Base-by-base conservation (phyloP, 1,140 invertebrate genomes). In the Planococcus citri region DNA sequence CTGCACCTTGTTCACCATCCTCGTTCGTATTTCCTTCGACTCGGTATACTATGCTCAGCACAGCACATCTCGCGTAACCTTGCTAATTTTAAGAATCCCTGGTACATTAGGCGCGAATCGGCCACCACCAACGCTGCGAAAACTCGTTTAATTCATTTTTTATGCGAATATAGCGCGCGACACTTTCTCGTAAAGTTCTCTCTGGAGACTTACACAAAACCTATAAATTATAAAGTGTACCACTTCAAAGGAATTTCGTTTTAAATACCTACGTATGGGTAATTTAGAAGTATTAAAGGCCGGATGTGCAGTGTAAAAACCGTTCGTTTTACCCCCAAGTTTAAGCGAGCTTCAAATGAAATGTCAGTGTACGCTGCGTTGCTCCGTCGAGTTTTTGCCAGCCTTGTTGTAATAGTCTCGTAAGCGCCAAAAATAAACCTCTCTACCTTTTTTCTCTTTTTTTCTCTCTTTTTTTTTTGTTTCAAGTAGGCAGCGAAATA, bases 111-210 rank as follows among this genome's bases (percentile, higher is more conserved):
- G 41, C 41, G 29, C 29, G 29, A 33, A 33, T 33, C 29, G 29
- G 29, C 12, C 3, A 33, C 29, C n/a, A 12, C 4, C 29, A 12
- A 12, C 29, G 29, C 29, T 4, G 41, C 41, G 41, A 51, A 33
- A 33, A 51, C 41, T 51, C 41, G 41, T 51, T 51, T 51, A 51
- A 51, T 51, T 51, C 41, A 51, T 51, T 51, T 51, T 51, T 51
- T 51, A 51, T 51, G 41, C 41, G 41, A 51, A 51, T 51, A 51
- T 51, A 51, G 12, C 4, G 29, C 29, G 41, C 41, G 41, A 51
- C 41, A 51, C 41, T 51, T 51, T 51, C 41, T 51, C 6, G n/a
- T 17, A 20, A 14, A 14, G 6, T 14, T 17, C 41, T 51, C n/a
- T 17, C 12, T n/a, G 41, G 41, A 3, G 41, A 51, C 41, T 51